Evolutionary conservation across 2,797 vertebrate species (phyloP).

Genomic region (Danio choprae): DNA sequence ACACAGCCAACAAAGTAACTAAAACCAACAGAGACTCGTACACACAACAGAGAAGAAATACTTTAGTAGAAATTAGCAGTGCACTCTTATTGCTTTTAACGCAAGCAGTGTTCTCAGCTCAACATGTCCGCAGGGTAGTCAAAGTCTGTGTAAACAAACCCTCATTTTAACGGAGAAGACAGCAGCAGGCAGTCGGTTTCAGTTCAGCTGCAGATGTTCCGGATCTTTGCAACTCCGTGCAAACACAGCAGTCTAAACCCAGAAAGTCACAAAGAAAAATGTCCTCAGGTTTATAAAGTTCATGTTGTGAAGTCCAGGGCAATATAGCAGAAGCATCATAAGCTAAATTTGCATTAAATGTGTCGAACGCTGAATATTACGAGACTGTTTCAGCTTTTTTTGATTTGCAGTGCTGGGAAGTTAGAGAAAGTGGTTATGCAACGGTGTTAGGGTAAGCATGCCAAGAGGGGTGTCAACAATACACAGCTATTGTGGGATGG

Average conservation of each 20-base stretch:
- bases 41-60: neutral
- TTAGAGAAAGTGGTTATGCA: constrained; percentile 68
- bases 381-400: constrained; percentile 59
- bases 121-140: constrained; percentile 6
- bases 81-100: neutral
- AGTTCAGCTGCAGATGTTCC: constrained; percentile 43
- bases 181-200: constrained; percentile 41
- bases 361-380: neutral
- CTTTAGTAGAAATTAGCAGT: neutral
- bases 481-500: constrained; percentile 72
- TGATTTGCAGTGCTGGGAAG: constrained; percentile 66
- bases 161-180: constrained; percentile 20
- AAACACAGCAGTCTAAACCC: constrained; percentile 24
- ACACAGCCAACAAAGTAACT: neutral
- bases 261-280: constrained; percentile 28
- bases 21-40: neutral
- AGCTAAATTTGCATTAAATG: neutral
- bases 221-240: constrained; percentile 6
- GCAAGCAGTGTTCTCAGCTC: constrained; percentile 16
- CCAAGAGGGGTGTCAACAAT: constrained; percentile 80
- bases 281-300: neutral
- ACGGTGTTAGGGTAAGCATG: constrained; percentile 68
- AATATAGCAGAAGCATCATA: neutral
- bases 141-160: constrained; percentile 42
- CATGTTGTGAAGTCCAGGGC: neutral